Evolutionary conservation across 1,140 invertebrate species (phyloP).

Genomic region (Anoplolepis gracilipes): DNA sequence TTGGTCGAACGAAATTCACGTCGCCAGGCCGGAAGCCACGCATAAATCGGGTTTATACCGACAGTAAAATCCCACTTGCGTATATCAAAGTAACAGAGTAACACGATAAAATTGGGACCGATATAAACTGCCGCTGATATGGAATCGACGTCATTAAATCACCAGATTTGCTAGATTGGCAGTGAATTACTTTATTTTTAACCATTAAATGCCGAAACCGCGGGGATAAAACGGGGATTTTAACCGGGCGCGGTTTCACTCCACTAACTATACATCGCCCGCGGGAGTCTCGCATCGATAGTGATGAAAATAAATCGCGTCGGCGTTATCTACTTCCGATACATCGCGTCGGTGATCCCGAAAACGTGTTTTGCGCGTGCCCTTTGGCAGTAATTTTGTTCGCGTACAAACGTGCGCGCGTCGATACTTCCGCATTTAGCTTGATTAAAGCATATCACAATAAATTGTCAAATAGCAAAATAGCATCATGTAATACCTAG

Average conservation of each 20-base stretch:
- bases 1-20: constrained; percentile 60
- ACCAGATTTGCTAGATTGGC: constrained; percentile 53
- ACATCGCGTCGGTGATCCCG: constrained; percentile 55
- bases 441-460: constrained; percentile 41
- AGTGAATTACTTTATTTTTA: constrained; percentile 64
- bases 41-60: constrained; percentile 69
- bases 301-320: constrained; percentile 63
- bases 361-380: constrained; percentile 58
- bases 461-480: constrained; percentile 46
- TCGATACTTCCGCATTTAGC: constrained; percentile 47
- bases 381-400: constrained; percentile 53
- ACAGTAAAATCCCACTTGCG: constrained; percentile 61
- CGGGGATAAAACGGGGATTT: constrained; percentile 51
- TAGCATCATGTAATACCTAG: too few relatives aligned
- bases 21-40: constrained; percentile 55
- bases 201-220: constrained; percentile 52
- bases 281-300: constrained; percentile 58
- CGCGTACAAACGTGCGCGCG: constrained; percentile 22
- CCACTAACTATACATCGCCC: constrained; percentile 50
- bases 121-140: constrained; percentile 54
- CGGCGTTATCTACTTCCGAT: constrained; percentile 60
- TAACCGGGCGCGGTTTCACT: constrained; percentile 51
- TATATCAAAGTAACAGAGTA: constrained; percentile 57
- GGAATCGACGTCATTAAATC: constrained; percentile 57
- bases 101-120: constrained; percentile 58